phyloP scores from a whole-genome alignment of 2,113 vertebrate genomes.

The Brachyhypopomus gauderio region DNA sequence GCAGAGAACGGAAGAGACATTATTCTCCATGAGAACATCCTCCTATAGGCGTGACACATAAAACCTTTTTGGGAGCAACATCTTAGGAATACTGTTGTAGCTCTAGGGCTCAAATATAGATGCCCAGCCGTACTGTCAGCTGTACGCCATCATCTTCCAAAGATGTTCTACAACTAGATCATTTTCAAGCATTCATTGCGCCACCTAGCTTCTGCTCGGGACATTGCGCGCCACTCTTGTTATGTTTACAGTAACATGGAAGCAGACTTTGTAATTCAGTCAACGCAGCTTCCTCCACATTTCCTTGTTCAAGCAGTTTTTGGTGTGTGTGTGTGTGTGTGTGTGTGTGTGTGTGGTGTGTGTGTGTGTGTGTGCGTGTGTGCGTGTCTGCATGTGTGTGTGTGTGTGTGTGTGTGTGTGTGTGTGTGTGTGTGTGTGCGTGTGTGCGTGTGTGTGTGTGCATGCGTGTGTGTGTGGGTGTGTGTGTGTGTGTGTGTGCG shows the following conservation, averaged over 20 bases:
- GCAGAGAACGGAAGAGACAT: neutral
- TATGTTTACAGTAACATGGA: neutral
- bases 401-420: too few relatives aligned
- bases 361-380: too few relatives aligned
- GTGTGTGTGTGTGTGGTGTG: constrained; percentile 39
- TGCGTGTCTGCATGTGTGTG: too few relatives aligned
- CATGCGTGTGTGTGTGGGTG: too few relatives aligned
- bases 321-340: too few relatives aligned
- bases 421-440: too few relatives aligned
- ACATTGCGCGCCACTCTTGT: neutral
- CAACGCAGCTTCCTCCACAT: constrained; percentile 24
- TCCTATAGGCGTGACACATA: neutral
- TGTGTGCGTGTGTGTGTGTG: too few relatives aligned
- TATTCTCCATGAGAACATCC: neutral
- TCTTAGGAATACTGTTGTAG: neutral
- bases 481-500: too few relatives aligned
- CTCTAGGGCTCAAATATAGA: too few relatives aligned
- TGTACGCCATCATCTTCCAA: neutral
- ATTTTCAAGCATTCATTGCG: constrained; percentile 21
- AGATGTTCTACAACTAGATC: neutral
- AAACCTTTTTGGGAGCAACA: neutral
- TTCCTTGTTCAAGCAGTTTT: constrained; percentile 45
- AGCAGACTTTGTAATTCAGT: constrained; percentile 51
- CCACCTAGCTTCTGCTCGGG: constrained; percentile 45
- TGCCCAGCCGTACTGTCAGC: too few relatives aligned